Evolutionary conservation across 1,140 invertebrate genomes (phyloP).

Genomic region (Magallana gigas): DNA sequence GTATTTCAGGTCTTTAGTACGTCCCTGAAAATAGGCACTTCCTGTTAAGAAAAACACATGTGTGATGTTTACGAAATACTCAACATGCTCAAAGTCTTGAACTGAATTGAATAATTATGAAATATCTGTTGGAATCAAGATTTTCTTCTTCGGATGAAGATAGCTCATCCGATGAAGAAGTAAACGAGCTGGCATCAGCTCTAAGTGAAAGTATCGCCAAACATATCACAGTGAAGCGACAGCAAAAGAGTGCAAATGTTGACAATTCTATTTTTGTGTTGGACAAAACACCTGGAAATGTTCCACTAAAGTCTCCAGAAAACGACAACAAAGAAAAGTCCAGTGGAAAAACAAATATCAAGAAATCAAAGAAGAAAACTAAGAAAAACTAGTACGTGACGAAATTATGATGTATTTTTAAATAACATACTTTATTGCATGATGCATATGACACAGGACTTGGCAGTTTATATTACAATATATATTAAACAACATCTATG

Average conservation of each 20-base stretch:
- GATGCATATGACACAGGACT: no score
- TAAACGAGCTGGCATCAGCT: not conserved
- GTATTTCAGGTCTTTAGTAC: no score
- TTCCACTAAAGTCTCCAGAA: not conserved
- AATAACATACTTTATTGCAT: no score
- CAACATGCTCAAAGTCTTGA: no score
- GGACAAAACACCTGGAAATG: not conserved
- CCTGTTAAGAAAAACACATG: no score
- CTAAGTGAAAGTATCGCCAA: constrained; percentile 11
- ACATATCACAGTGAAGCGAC: not conserved
- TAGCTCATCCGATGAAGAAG: constrained; percentile 1
- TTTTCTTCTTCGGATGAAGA: not conserved
- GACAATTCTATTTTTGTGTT: constrained; percentile 15
- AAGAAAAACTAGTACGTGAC: not conserved
- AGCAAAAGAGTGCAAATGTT: not conserved
- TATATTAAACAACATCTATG: no score
- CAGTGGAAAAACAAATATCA: not conserved
- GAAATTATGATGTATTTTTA: no score
- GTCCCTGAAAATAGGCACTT: no score
- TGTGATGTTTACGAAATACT: no score
- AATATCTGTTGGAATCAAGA: not conserved
- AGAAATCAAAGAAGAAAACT: not conserved
- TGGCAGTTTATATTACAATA: no score
- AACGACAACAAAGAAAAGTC: not conserved
- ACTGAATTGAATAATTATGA: not conserved